Evolutionary conservation across 2,113 vertebrate species (phyloP), one percentile per base, ranked within the genome.

Genomic region (Rynchops niger): DNA sequence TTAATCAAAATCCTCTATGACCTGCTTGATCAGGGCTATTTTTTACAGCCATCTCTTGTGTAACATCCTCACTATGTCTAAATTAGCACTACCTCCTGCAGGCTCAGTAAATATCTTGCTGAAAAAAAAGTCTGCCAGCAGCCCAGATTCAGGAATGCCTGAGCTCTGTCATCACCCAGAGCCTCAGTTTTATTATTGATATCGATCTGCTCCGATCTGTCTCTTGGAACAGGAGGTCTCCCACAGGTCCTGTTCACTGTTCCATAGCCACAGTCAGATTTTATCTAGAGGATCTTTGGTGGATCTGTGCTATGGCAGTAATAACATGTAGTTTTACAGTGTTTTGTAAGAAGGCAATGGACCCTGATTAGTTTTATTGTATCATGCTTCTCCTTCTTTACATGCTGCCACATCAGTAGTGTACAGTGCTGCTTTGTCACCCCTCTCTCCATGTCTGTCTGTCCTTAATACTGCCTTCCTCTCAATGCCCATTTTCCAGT

Each of bases 371-470:
- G 43, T 90, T 61, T 52, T 58, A 61, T 29, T 16, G 5, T 61
- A 30, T 62, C 5, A 7, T 26, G 11, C 2, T 81, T 88, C 85
- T 65, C 34, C 72, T 89, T 61, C 42, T 86, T 43, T 59, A 36
- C 34, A 30, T 1, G 1, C 21, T 38, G 19, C 30, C 6, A 38
- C 59, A 50, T 53, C 34, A 16, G 9, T 8, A 34, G 45, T 11
- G 14, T 34, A 19, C 58, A 27, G 52, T 56, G 87, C 65, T 88
- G 13, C 49, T 77, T 78, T 70, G 45, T 53, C 55, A 66, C 25
- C 18, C 17, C 32, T 71, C 1, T 26, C 42, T 78, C 27, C 5
- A 0, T 26, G 6, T 52, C 38, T 2, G 0, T 27, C 49, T 76
- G 21, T 56, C 30, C 52, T 55, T 63, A 66, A 29, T 49, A 62